Conservation (phyloP, 2,113 vertebrate genomes). For the Myrmecophaga tridactyla region DNA sequence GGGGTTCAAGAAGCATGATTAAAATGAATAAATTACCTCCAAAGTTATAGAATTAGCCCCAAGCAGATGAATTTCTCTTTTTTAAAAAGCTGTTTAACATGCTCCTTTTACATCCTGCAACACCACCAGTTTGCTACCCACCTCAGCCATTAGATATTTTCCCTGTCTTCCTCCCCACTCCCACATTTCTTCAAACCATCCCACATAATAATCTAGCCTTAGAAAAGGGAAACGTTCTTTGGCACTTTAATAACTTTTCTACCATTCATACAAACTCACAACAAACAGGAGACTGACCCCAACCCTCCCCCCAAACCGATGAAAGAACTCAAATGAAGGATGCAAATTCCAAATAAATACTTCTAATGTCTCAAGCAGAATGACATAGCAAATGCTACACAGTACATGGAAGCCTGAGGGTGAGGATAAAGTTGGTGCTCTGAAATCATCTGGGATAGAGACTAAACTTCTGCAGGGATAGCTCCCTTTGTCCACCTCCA, state of each 20-base stretch:
- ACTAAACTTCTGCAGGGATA: neutral
- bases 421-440: neutral
- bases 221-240: slow-evolving; percentile 61
- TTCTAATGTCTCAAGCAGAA: slow-evolving; percentile 37
- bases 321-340: slow-evolving; percentile 47
- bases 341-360: slow-evolving; percentile 53
- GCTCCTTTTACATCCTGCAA: neutral
- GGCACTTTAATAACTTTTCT: slow-evolving; percentile 71
- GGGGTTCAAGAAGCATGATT: neutral
- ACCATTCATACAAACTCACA: slow-evolving; percentile 54
- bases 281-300: slow-evolving; percentile 43
- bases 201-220: slow-evolving; percentile 56
- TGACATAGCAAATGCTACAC: neutral
- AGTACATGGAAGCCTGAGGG: neutral
- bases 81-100: neutral
- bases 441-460: neutral
- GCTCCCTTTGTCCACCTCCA: slow-evolving; percentile 1
- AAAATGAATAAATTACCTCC: slow-evolving; percentile 13
- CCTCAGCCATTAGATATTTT: neutral
- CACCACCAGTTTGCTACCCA: neutral
- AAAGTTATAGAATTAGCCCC: neutral
- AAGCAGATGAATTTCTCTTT: neutral
- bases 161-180: neutral
- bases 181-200: slow-evolving; percentile 18
- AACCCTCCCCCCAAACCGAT: neutral